Evolutionary conservation across 1,140 invertebrate species (phyloP).

Genomic region (Papilio aristodemus): DNA sequence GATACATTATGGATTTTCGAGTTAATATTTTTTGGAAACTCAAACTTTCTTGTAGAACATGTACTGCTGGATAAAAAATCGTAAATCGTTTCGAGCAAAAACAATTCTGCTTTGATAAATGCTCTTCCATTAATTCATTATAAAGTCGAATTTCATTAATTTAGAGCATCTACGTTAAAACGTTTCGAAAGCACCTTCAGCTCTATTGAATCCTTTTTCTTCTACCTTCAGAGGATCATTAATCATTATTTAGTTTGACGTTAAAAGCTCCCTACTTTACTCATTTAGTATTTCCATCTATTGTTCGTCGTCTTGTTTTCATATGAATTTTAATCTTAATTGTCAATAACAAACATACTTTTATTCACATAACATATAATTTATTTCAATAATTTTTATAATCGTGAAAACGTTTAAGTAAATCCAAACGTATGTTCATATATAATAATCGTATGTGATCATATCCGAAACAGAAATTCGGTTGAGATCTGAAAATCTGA

Average conservation of each 20-base stretch:
- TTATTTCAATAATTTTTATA: too few relatives aligned
- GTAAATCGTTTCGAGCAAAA: neutral
- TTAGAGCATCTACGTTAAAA: slow-evolving; percentile 17
- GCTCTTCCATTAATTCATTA: slow-evolving; percentile 6
- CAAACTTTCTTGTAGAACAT: too few relatives aligned
- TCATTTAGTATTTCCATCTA: slow-evolving; percentile 10
- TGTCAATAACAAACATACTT: too few relatives aligned
- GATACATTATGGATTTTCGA: too few relatives aligned
- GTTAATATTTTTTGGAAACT: too few relatives aligned
- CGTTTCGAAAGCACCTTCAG: slow-evolving; percentile 10
- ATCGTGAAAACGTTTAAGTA: too few relatives aligned
- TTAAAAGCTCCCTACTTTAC: slow-evolving; percentile 16
- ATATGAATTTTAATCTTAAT: neutral
- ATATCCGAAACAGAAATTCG: too few relatives aligned
- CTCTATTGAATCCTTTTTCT: slow-evolving; percentile 20
- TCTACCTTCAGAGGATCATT: slow-evolving; percentile 19
- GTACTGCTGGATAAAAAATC: too few relatives aligned
- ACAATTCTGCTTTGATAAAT: slow-evolving; percentile 12
- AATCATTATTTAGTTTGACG: slow-evolving; percentile 24
- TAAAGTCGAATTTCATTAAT: slow-evolving; percentile 23
- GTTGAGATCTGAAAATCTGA: too few relatives aligned
- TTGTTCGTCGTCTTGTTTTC: neutral
- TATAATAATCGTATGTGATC: too few relatives aligned
- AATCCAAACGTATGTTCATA: too few relatives aligned
- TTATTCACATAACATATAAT: too few relatives aligned